Evolutionary conservation across 1,140 invertebrate species (phyloP), one percentile per base, ranked within the genome.

Genomic region (Battus philenor): DNA sequence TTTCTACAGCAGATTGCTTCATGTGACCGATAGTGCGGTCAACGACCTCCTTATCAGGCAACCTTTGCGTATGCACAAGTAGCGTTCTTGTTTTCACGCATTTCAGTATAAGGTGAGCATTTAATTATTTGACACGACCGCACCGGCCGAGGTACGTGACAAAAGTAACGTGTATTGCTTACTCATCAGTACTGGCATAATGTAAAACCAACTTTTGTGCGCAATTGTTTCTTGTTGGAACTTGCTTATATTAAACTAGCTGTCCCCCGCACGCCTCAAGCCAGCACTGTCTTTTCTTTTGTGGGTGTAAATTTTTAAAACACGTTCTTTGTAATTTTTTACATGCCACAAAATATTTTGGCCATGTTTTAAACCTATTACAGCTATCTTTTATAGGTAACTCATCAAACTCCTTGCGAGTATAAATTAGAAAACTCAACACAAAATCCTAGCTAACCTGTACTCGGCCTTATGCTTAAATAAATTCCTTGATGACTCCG

Each of bases 21-120:
- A 54, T 57, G 57, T 74, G 75, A 76, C 72, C 72, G 75, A 79
- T 79, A 79, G 62, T 59, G 43, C 24, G 75, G 65, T 29, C 72
- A 68, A 53, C 62, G 65, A 69, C 61, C 72, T 52, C 51, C 63
- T 79, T 79, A 79, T 79, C 72, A 76, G 31, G 43, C 47, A 49
- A 67, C 53, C 43, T 59, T 62, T 53, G 51, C 56, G 58, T 67
- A 59, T 51, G 57, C 57, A 55, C 45, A 54, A 46, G 38, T 27
- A 18, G 24, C 49, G 44, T 53, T 61, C 50, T 57, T 45, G 36
- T 59, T 48, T 52, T 59, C 44, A 65, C 38, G 57, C 47, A 27
- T 29, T 55, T 53, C 39, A 55, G 44, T 50, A 7, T 6, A 32
- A 43, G 27, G 13, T 50, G 43, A 16, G 13, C 31, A 29, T 43